Conservation (phyloP, 2,888 invertebrate genomes). For the Pseudococcus longispinus region DNA sequence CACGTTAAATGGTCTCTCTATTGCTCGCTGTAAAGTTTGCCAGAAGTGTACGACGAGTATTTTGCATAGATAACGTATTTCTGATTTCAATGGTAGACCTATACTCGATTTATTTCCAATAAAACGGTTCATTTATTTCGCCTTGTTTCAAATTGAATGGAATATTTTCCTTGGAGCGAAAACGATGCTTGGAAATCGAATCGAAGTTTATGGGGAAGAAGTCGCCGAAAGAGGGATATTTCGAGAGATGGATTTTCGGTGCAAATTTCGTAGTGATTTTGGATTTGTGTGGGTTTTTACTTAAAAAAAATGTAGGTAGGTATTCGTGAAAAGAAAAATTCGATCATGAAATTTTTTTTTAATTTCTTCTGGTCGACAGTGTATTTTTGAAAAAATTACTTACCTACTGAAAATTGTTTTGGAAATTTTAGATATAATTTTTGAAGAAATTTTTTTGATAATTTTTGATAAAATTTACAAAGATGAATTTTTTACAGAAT, state of each 20-base stretch:
- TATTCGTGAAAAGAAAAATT: too few relatives aligned
- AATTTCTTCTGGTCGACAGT: too few relatives aligned
- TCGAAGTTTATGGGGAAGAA: background rate
- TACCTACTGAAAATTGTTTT: too few relatives aligned
- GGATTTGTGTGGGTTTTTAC: background rate
- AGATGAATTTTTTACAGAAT: too few relatives aligned
- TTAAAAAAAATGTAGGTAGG: too few relatives aligned
- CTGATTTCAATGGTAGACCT: constrained; percentile 24
- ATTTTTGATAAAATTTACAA: too few relatives aligned
- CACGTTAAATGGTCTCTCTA: background rate
- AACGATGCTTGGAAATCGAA: background rate
- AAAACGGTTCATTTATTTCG: constrained; percentile 17
- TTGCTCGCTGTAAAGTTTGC: background rate
- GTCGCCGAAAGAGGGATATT: background rate
- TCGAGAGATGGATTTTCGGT: background rate
- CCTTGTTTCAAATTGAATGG: constrained; percentile 5
- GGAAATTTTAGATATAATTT: too few relatives aligned
- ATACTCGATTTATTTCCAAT: constrained; percentile 11
- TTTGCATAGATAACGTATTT: constrained; percentile 20
- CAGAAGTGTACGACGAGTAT: background rate
- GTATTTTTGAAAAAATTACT: too few relatives aligned
- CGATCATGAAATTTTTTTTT: too few relatives aligned
- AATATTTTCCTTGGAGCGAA: background rate
- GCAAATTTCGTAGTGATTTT: background rate
- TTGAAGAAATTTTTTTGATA: too few relatives aligned